Percentiles rank a stretch among this genome's conserved stretches.
phyloP scores from a whole-genome alignment of 2,797 vertebrate species.

The Lagodon rhomboides region DNA sequence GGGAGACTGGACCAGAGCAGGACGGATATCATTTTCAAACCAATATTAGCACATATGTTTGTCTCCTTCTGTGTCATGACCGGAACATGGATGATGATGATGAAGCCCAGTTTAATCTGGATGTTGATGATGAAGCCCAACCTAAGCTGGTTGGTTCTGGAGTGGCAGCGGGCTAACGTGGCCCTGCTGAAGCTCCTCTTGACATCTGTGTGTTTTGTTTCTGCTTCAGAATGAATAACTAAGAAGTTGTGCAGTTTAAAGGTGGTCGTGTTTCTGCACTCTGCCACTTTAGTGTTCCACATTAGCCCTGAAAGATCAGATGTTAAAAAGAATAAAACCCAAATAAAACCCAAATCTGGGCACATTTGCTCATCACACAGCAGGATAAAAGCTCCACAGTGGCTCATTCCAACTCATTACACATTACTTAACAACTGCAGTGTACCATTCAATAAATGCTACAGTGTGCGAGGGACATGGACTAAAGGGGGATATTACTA shows the following conservation, averaged over 20 bases:
- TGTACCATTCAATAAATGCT: neutral
- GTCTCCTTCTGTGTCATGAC: too few species aligned
- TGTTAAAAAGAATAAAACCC: neutral
- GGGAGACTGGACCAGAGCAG: neutral
- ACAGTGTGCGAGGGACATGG: slow-evolving; percentile 1
- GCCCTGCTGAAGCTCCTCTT: too few species aligned
- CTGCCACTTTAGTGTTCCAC: neutral
- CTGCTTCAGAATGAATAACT: neutral
- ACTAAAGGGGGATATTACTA: neutral
- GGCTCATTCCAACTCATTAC: slow-evolving; percentile 38
- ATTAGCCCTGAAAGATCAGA: neutral
- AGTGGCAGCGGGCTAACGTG: too few species aligned
- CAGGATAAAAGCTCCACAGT: neutral
- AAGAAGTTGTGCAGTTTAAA: neutral
- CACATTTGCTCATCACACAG: slow-evolving; percentile 22
- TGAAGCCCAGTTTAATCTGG: too few species aligned
- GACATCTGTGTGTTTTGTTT: neutral
- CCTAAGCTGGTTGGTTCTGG: too few species aligned
- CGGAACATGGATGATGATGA: too few species aligned
- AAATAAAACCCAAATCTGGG: slow-evolving; percentile 19
- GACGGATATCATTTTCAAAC: too few species aligned
- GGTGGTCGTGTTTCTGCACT: neutral
- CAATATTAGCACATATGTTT: too few species aligned
- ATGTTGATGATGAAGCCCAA: too few species aligned
- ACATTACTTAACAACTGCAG: slow-evolving; percentile 31